phyloP scores from a whole-genome alignment of 2,888 invertebrate genomes.

The Chaetoderma sp. region DNA sequence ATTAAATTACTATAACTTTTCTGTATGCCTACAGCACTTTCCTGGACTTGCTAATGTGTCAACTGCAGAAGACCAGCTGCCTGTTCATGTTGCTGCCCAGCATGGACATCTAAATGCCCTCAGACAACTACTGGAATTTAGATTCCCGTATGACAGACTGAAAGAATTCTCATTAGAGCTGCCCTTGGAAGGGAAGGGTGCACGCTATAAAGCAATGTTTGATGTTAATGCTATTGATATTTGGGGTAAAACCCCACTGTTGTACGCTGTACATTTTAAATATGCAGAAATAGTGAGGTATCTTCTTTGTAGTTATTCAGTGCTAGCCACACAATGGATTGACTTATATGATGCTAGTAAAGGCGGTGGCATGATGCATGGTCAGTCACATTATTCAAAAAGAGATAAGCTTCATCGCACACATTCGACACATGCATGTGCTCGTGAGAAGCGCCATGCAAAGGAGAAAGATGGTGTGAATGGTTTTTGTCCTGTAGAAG shows the following conservation, averaged over 20 bases:
- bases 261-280: slow-evolving; percentile 81
- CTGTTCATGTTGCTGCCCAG: slow-evolving; percentile 91
- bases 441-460: neutral
- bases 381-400: neutral
- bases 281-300: slow-evolving; percentile 27
- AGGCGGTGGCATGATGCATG: no score
- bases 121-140: slow-evolving; percentile 80
- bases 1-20: no score
- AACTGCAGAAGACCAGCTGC: slow-evolving; percentile 92
- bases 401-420: neutral
- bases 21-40: slow-evolving; percentile 80
- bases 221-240: slow-evolving; percentile 85
- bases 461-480: neutral
- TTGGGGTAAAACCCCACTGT: slow-evolving; percentile 85
- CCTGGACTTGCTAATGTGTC: slow-evolving; percentile 86
- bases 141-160: no score
- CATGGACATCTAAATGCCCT: slow-evolving; percentile 86
- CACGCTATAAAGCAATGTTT: slow-evolving; percentile 86
- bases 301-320: neutral
- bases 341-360: neutral
- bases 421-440: neutral
- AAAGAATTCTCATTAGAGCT: slow-evolving; percentile 75
- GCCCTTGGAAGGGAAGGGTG: slow-evolving; percentile 76
- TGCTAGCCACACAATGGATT: neutral
- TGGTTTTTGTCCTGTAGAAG: slow-evolving; percentile 26